Base-by-base conservation (phyloP, 1,140 invertebrate species). In the Geopemphigus sp. region DNA sequence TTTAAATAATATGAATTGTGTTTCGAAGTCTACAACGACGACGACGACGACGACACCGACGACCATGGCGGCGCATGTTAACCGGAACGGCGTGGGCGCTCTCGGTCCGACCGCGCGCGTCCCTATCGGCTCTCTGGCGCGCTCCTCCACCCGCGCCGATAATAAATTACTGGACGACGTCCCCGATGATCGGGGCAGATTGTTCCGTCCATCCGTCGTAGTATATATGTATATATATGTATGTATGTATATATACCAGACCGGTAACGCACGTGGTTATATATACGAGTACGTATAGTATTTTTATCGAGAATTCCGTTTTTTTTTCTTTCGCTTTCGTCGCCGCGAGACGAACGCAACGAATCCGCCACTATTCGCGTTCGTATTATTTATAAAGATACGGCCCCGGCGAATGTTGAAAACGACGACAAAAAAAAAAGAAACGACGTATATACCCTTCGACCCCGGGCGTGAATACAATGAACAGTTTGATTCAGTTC, bases 131-230 rank as follows among this genome's bases (percentile, higher is more conserved):
- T 32, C 17, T 66, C 14, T 47, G 29, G 26, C 17, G 64, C 22
- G 45, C 45, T 50, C 45, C 22, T 50, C 45, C 66, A 50, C 66
- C 66, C 66, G 66, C 66, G 17, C 66, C 66, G 15, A 24, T 5
- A 26, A 68, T 68, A 68, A 68, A 68, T 68, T 50, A 68, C 22
- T 17, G 2, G 15, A 68, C 66, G 15, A 68, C 66, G 66, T 50
- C 66, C n/a, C n/a, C 66, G 66, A 68, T 68, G 66, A 68, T 68
- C 66, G n/a, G 66, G 15, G 39, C 45, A 50, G 66, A 68, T 68
- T 50, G n/a, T 17, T 26, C 22, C 45, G n/a, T 32, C 61, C 15
- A 15, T 22, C 64, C 32, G 32, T 22, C 64, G 11, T 5, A 39
- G 8, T 8, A 8, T 8, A 8, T 39, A 8, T 39, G 8, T 39